Conservation (phyloP, 2,888 invertebrate species). For the Tachina grossa region DNA sequence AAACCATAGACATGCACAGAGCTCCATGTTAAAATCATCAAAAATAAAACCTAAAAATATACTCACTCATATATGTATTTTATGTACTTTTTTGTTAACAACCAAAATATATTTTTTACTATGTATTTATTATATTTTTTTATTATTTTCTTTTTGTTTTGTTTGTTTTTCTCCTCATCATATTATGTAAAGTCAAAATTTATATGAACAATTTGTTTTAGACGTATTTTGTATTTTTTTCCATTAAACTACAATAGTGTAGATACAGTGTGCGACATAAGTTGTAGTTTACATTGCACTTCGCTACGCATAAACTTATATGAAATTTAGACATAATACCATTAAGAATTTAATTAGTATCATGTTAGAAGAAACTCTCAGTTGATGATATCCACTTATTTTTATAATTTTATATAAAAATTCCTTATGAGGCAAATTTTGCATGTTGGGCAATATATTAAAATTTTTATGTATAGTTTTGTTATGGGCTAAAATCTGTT, state of each 20-base stretch:
- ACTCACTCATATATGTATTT: conserved; percentile 45
- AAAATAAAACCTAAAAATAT: conserved; percentile 32
- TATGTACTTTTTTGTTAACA: conserved; percentile 19
- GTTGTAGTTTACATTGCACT: neutral
- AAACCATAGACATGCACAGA: conserved; percentile 24
- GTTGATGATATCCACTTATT: no score
- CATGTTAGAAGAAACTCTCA: no score
- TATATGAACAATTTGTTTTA: conserved; percentile 57
- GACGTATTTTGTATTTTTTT: conserved; percentile 33
- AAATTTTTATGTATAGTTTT: no score
- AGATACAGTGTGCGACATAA: neutral
- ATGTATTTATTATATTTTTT: conserved; percentile 31
- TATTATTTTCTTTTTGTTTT: conserved; percentile 1
- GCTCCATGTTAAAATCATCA: conserved; percentile 27
- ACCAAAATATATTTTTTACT: conserved; percentile 44
- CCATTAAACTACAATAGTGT: neutral
- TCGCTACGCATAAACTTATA: no score
- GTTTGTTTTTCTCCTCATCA: conserved; percentile 21
- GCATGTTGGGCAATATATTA: no score
- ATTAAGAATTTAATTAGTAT: no score
- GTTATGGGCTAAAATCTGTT: no score
- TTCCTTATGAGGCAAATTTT: no score
- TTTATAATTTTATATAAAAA: no score
- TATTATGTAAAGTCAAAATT: conserved; percentile 54
- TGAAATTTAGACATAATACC: no score